Evolutionary conservation across 1,140 invertebrate species (phyloP), one percentile per base, ranked within the genome.

Genomic region (Caenorhabditis remanei): DNA sequence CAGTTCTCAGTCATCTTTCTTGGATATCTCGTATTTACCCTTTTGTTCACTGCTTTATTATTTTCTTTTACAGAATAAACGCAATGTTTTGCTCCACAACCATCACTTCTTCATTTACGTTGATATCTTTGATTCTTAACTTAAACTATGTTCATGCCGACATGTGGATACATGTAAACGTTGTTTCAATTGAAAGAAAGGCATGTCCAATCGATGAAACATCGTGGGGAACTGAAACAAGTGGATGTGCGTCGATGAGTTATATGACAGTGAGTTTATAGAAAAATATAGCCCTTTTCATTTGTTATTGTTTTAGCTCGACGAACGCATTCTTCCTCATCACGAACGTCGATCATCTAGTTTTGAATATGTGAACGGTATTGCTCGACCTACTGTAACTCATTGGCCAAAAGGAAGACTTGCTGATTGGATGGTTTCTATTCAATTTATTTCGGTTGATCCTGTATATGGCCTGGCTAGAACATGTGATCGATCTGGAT

Each of bases 291-390:
- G 32, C 1, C 32, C 2, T 46, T 46, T 3, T 65, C 9, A 19
- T 53, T 16, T 53, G 56, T 58, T 58, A n/a, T 21, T 58, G 3
- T 63, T 40, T 63, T 63, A 71, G 65, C 46, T 79, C 2, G 71
- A 79, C 71, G 71, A 79, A 24, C 43, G 71, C 16, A 79, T 79
- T 24, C 46, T 79, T 24, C 71, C 71, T 11, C 71, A 79, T 41
- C 71, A 79, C 71, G 71, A 79, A 79, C 71, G 71, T 11, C 71
- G 71, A 11, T 79, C 71, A 79, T 79, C 71, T 24, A 79, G 71
- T 24, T 79, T 79, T n/a, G 71, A 79, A 24, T 79, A 50, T 24
- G 46, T 79, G 1, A 79, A 79, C 53, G 71, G 71, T 11, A 79
- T 79, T 41, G 21, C 46, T 21, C 71, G 71, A 24, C 71, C 71